Percentiles rank a stretch among this genome's conserved stretches.
These are phyloP conservation scores for Oreocharis arfaki DNA, from an alignment of 2,113 vertebrate genomes.

Conservation along the genomic window DNA sequence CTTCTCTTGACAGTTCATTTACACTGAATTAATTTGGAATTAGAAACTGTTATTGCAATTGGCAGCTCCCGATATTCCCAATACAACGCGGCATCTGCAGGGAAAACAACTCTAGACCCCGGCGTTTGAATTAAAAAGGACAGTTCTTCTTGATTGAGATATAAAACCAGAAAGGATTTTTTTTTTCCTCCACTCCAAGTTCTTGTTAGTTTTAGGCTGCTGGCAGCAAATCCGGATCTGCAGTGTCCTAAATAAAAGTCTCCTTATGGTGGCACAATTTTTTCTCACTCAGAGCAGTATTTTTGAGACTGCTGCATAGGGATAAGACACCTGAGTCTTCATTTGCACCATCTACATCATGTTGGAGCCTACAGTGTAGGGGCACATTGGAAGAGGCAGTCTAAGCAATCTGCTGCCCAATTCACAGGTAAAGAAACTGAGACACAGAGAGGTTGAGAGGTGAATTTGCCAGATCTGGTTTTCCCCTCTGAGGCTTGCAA, in stretches of 20 bases:
- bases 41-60: constrained; percentile 87
- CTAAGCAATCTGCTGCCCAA: not conserved
- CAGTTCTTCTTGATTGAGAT: constrained; percentile 72
- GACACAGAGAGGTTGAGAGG: not conserved
- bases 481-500: not conserved
- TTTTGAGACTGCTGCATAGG: not conserved
- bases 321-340: not conserved
- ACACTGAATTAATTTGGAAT: constrained; percentile 94
- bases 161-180: constrained; percentile 67
- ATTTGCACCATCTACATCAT: not conserved
- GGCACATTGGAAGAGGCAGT: accelerated
- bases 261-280: not conserved
- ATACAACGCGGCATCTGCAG: constrained; percentile 53
- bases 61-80: constrained; percentile 85
- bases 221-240: not conserved
- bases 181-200: not conserved
- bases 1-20: constrained; percentile 94
- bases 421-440: not conserved
- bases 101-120: constrained; percentile 62
- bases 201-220: not conserved
- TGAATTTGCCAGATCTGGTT: not conserved
- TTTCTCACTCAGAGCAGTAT: not conserved
- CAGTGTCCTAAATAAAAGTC: not conserved
- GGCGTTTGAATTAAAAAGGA: constrained; percentile 78
- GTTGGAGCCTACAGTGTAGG: not conserved